Evolutionary conservation across 2,888 invertebrate genomes (phyloP).

Genomic region (Euzophera pinguis): DNA sequence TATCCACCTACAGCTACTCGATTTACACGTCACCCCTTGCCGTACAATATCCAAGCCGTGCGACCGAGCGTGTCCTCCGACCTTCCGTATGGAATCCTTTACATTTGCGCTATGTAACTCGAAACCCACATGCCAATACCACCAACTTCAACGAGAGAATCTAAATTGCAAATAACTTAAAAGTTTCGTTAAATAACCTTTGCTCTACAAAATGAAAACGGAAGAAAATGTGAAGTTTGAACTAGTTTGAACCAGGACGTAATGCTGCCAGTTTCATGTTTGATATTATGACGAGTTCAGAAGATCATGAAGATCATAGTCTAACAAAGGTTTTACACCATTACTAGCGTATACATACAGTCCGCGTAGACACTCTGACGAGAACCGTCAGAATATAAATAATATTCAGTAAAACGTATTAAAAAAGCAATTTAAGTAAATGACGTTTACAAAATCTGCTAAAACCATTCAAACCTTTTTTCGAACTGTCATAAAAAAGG

Average conservation of each 20-base stretch:
- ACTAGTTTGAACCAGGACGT: too few species aligned
- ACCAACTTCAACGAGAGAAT: not conserved
- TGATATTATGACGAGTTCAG: too few species aligned
- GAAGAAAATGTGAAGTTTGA: not conserved
- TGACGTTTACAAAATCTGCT: slow-evolving; percentile 1
- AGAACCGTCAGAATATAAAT: not conserved
- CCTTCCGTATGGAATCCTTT: slow-evolving; percentile 14
- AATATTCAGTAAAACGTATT: too few species aligned
- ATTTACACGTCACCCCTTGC: slow-evolving; percentile 53
- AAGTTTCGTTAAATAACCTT: not conserved
- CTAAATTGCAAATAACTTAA: slow-evolving; percentile 4
- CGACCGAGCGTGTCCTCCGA: slow-evolving; percentile 36
- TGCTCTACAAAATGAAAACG: not conserved
- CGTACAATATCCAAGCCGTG: slow-evolving; percentile 46
- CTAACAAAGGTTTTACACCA: too few species aligned
- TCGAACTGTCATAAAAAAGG: slow-evolving; percentile 29
- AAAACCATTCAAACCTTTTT: slow-evolving; percentile 19
- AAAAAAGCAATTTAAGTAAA: slow-evolving; percentile 2
- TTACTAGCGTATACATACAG: too few species aligned
- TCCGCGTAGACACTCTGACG: not conserved
- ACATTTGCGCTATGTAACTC: slow-evolving; percentile 10
- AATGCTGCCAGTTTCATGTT: too few species aligned
- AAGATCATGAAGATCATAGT: too few species aligned
- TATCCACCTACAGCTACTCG: slow-evolving; percentile 57
- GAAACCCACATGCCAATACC: slow-evolving; percentile 11